Evolutionary conservation across 2,113 vertebrate genomes (phyloP), one percentile per base, ranked within the genome.

Genomic region (Callipepla californica): DNA sequence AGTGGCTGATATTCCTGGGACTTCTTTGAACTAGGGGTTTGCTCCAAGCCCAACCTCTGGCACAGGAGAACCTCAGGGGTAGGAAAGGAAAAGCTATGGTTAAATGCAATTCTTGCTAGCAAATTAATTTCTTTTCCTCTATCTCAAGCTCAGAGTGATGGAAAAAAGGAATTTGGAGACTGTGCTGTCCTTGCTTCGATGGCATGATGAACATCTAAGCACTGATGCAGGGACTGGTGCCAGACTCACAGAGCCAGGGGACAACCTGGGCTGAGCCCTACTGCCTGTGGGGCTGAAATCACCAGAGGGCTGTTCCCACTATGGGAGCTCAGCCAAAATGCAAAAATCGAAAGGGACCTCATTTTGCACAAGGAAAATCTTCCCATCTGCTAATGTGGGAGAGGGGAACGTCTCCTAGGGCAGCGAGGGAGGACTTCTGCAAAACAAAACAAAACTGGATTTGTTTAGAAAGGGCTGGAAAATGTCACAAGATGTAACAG

Each of bases 381-480:
- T 14, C 26, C 32, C 28, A 25, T 38, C 25, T 85, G 68, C 77
- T 65, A 22, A 42, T 30, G 44, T 44, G 68, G 55, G n/a, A 80
- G 25, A 77, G 20, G n/a, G 34, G 73, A 76, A 48, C 25, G n/a
- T 19, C 72, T 78, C 44, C 53, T 65, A 66, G 44, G 40, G 34
- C 74, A 72, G 32, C 0, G 3, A 76, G 61, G 76, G 73, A 59
- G 48, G 59, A 50, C 47, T 74, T 69, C 40, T 69, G 53, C 17
- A 9, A 22, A 20, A 53, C 30, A n/a, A 45, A 34, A 72, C 50
- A 7, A 58, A 16, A 30, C 2, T 13, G 15, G 19, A 30, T 66
- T 81, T 63, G 14, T 92, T 65, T 61, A 65, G 75, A 73, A 87
- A 90, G 80, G 55, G 23, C 28, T 94, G 79, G 70, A 55, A 59